Conservation (phyloP, 2,797 vertebrate species). For the Artibeus jamaicensis region DNA sequence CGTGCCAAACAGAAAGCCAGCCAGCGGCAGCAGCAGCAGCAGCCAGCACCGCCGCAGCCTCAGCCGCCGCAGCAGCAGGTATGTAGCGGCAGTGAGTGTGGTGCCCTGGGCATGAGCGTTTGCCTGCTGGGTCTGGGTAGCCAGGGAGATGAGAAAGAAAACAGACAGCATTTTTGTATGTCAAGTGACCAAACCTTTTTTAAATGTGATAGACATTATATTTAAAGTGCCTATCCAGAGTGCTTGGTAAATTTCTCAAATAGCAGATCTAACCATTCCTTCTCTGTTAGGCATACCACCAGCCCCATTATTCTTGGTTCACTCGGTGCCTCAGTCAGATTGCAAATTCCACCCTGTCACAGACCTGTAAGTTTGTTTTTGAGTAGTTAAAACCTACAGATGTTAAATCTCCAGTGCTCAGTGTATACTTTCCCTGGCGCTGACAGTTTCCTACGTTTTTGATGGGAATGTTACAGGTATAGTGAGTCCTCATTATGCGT, state of each 20-base stretch:
- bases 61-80: slow-evolving; percentile 84
- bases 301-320: background rate
- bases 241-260: background rate
- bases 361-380: background rate
- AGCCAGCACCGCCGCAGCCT: slow-evolving; percentile 90
- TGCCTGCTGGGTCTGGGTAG: background rate
- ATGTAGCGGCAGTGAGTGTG: background rate
- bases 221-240: background rate
- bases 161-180: background rate
- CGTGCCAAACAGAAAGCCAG: slow-evolving; percentile 98
- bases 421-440: background rate
- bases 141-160: background rate
- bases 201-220: background rate
- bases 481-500: background rate
- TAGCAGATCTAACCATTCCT: background rate
- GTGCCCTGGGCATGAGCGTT: background rate
- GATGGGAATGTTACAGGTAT: background rate
- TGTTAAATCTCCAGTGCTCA: background rate
- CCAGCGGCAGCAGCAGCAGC: slow-evolving; percentile 91
- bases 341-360: background rate
- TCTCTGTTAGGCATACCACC: background rate
- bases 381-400: background rate
- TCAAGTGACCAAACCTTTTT: background rate
- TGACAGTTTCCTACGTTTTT: background rate
- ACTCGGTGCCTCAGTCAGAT: background rate